Evolutionary conservation across 2,888 invertebrate species (phyloP).

Genomic region (Neuroscelio doddi): DNA sequence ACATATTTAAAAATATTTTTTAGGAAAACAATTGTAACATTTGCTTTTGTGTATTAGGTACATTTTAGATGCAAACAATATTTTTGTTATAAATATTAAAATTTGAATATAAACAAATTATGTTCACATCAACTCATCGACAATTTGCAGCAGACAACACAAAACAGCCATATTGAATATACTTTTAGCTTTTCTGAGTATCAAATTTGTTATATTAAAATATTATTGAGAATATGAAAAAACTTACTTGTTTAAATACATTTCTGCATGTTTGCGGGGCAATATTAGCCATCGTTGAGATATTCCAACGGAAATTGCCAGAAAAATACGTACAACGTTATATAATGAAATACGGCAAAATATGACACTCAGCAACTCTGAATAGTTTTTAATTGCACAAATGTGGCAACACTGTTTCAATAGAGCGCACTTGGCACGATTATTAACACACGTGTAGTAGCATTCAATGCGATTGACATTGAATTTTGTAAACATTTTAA

Average conservation of each 20-base stretch:
- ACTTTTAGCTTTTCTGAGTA: too few relatives aligned
- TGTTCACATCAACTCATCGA: too few relatives aligned
- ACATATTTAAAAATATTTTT: too few relatives aligned
- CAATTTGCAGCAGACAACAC: too few relatives aligned
- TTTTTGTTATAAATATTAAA: too few relatives aligned
- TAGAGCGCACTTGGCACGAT: not conserved
- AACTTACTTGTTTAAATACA: slow-evolving; percentile 63
- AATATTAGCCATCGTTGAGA: slow-evolving; percentile 62
- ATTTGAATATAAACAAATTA: too few relatives aligned
- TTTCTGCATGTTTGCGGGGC: slow-evolving; percentile 62
- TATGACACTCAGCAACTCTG: not conserved
- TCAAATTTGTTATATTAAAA: slow-evolving; percentile 2
- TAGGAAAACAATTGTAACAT: too few relatives aligned
- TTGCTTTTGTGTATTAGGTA: too few relatives aligned
- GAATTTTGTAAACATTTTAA: too few relatives aligned
- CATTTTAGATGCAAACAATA: too few relatives aligned
- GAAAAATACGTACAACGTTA: slow-evolving; percentile 1
- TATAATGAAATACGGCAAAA: slow-evolving; percentile 31
- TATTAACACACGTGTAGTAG: too few relatives aligned
- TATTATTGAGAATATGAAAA: not conserved
- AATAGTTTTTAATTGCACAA: not conserved
- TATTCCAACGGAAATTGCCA: not conserved
- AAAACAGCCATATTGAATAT: slow-evolving; percentile 21
- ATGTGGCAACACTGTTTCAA: not conserved
- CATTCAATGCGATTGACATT: too few relatives aligned